Base-by-base conservation (phyloP, 2,797 vertebrate species). In the Pogonophryne albipinna region DNA sequence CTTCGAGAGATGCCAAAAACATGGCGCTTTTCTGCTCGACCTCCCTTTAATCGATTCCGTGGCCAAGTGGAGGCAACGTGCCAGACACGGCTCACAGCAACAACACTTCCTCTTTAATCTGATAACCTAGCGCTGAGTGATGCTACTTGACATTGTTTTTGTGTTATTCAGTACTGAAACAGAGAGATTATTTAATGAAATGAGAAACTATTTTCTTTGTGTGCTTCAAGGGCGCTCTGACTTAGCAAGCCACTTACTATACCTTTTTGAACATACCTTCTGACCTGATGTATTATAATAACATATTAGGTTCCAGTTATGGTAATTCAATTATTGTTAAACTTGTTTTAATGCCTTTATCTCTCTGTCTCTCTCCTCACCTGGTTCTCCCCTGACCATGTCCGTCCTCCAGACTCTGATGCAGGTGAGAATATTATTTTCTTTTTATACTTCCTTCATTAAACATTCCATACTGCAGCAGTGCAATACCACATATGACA, bases 371-470 rank as follows among this genome's bases (percentile, higher is more conserved):
- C 15, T 58, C 16, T 70, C 46, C 78, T 67, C 31, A 42, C 19
- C 51, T 45, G 46, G 2, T 44, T 38, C 38, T 20, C n/a, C 7
- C 6, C 12, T 60, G 61, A 17, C 53, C 34, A 6, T 14, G 0
- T 44, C 80, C 56, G 6, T 45, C 31, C 47, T 76, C 7, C 94
- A 99, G 97, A 98, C 97, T 4, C 93, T 99, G 52, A 94, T 99
- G 93, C 97, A 99, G 96, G 97, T 98, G 88, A 97, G 97, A 94
- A 75, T 16, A 1, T 38, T 31, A 47, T 38, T 73, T 50, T 16
- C 4, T 10, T 0, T 65, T 2, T 11, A 13, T 49, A 14, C 72
- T 14, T 1, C 38, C 4, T 49, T 44, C 20, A 44, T 44, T 15
- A 61, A 10, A 56, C 46, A 34, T 11, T 16, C 4, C 12, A 9